These are phyloP conservation scores for Progne subis DNA, from an alignment of 2,113 vertebrate species.

Conservation along the genomic window DNA sequence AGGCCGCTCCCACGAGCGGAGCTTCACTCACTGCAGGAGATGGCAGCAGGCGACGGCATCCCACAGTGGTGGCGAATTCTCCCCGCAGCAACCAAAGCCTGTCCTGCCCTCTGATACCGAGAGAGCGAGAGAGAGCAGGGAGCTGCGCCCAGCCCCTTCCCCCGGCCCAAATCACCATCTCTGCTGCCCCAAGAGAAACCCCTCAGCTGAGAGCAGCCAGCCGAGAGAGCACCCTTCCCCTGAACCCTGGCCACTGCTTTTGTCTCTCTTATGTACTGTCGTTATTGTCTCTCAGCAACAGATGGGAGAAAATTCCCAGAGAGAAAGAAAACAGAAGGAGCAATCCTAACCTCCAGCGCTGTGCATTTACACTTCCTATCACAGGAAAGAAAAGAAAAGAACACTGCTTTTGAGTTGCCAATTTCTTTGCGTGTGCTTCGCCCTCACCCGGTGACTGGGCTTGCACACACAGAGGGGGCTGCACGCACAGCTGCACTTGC, in stretches of 20 bases:
- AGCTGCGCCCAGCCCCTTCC: background rate
- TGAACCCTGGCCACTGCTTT: background rate
- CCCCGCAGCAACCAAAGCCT: background rate
- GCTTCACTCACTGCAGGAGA: too few relatives aligned
- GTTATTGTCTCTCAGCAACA: background rate
- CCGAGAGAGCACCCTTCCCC: too few relatives aligned
- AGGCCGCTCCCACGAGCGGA: background rate
- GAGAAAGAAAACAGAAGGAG: background rate
- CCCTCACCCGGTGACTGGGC: fast-evolving
- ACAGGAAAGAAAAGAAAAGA: background rate
- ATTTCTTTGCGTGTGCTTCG: background rate
- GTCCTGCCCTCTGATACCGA: too few relatives aligned
- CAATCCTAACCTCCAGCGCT: background rate
- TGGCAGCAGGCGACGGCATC: background rate
- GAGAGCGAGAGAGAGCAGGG: too few relatives aligned
- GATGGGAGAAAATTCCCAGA: background rate
- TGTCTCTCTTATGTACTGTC: too few relatives aligned
- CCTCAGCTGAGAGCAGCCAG: background rate
- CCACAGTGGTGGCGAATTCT: background rate
- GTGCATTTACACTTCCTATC: background rate
- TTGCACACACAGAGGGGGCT: background rate
- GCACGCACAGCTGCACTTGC: background rate
- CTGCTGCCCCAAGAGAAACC: background rate
- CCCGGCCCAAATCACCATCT: background rate
- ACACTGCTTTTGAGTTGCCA: background rate